These are phyloP conservation scores for Prochilodus magdalenae DNA, from an alignment of 2,113 vertebrate species.

Conservation along the genomic window DNA sequence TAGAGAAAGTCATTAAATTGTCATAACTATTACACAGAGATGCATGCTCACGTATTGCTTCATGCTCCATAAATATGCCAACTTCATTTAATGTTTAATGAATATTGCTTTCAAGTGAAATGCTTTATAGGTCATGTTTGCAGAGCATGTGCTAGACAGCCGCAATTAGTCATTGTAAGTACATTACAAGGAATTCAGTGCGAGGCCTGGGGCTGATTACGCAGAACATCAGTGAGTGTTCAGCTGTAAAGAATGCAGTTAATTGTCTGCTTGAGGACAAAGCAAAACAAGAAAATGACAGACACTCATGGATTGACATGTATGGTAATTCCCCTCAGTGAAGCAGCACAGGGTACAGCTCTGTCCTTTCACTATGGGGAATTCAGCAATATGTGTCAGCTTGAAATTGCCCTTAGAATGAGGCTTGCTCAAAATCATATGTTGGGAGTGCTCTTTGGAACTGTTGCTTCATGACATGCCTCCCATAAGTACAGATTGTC, in stretches of 20 bases:
- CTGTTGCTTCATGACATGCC: no score
- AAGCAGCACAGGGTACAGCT: background rate
- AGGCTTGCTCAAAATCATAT: no score
- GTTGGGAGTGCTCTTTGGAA: no score
- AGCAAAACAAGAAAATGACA: background rate
- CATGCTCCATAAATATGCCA: background rate
- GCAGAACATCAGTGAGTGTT: conserved; percentile 18
- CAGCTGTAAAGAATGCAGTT: conserved; percentile 27
- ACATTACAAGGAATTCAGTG: conserved; percentile 27
- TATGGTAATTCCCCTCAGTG: background rate
- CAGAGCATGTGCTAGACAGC: background rate
- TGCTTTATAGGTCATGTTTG: conserved; percentile 18
- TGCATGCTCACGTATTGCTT: background rate
- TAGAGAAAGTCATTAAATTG: background rate
- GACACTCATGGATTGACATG: conserved; percentile 17
- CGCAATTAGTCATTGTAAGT: conserved; percentile 39
- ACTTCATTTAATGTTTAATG: conserved; percentile 18
- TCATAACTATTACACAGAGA: conserved; percentile 2
- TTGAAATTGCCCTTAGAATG: background rate
- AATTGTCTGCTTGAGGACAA: conserved; percentile 15
- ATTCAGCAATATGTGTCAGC: background rate
- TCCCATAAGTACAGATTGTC: no score
- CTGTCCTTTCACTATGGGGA: background rate
- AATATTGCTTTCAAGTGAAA: conserved; percentile 14
- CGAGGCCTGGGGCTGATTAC: conserved; percentile 30